A percentile compares a stretch with the other conserved stretches of the same genome.
Evolutionary conservation across 2,888 invertebrate species (phyloP).

Genomic region (Phaedon cochleariae): DNA sequence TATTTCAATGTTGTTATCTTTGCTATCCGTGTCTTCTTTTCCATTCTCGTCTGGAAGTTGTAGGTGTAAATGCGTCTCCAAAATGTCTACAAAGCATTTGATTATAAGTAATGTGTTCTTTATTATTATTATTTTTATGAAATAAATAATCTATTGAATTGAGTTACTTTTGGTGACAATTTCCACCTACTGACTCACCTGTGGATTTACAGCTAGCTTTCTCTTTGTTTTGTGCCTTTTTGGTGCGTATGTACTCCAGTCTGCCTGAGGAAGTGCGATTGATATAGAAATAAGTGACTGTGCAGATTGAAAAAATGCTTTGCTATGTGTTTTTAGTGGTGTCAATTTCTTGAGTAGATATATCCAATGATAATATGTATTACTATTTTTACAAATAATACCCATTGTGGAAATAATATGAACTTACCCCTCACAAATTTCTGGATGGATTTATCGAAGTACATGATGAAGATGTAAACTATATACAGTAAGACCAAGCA

Average conservation of each 20-base stretch:
- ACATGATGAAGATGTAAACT: slow-evolving; percentile 75
- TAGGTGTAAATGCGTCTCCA: slow-evolving; percentile 21
- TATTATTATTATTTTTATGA: background rate
- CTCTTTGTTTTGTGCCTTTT: slow-evolving; percentile 11
- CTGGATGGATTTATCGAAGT: slow-evolving; percentile 81
- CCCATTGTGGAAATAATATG: too few species aligned
- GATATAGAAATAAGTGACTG: background rate
- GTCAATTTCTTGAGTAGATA: too few species aligned
- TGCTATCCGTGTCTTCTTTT: slow-evolving; percentile 11
- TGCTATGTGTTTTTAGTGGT: too few species aligned
- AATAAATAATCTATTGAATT: too few species aligned
- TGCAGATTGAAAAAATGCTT: background rate
- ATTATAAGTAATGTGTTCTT: background rate
- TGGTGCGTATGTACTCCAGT: slow-evolving; percentile 16
- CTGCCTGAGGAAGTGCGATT: slow-evolving; percentile 17
- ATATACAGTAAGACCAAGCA: slow-evolving; percentile 76
- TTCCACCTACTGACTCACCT: slow-evolving; percentile 8
- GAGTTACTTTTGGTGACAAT: too few species aligned
- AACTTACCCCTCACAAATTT: slow-evolving; percentile 76
- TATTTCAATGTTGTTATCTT: slow-evolving; percentile 4
- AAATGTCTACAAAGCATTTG: slow-evolving; percentile 16
- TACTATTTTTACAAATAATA: too few species aligned
- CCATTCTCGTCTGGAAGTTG: slow-evolving; percentile 24
- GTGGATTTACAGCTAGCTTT: slow-evolving; percentile 7
- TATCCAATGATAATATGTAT: too few species aligned